A percentile compares a stretch with the other conserved stretches of the same genome.
Conservation (phyloP, 2,888 invertebrate genomes). For the Unio pictorum region DNA sequence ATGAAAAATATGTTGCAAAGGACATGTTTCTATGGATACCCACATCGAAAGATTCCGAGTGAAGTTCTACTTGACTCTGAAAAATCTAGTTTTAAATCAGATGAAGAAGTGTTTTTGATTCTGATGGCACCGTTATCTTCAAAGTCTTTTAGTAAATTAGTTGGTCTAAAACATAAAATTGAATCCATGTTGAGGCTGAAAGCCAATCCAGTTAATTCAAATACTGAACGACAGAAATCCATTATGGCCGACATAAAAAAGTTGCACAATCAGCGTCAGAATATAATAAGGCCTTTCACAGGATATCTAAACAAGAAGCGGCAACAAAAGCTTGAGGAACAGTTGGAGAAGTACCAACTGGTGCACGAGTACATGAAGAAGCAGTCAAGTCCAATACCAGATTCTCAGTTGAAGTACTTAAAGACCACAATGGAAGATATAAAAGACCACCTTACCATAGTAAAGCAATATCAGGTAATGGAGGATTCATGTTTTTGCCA, state of each 20-base stretch:
- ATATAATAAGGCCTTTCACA: conserved; percentile 26
- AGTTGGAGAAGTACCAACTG: conserved; percentile 21
- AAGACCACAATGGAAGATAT: conserved; percentile 30
- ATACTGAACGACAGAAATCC: not conserved
- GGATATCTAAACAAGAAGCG: conserved; percentile 35
- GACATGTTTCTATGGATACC: conserved; percentile 32
- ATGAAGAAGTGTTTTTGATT: conserved; percentile 26
- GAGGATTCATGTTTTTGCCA: no score
- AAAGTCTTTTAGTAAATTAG: conserved; percentile 24
- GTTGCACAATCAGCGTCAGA: conserved; percentile 20
- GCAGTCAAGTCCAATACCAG: conserved; percentile 15
- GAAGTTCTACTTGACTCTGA: conserved; percentile 26
- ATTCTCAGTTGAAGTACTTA: conserved; percentile 22
- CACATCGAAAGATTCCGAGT: conserved; percentile 29
- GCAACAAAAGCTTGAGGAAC: conserved; percentile 27
- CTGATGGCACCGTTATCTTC: conserved; percentile 28
- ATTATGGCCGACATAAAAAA: conserved; percentile 7
- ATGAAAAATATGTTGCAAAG: conserved; percentile 23
- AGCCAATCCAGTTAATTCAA: not conserved
- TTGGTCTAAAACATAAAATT: conserved; percentile 12
- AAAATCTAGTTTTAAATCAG: conserved; percentile 19
- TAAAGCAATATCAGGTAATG: conserved; percentile 31
- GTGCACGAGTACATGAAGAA: conserved; percentile 29
- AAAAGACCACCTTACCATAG: conserved; percentile 27
- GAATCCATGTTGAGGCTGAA: conserved; percentile 6